Percentiles rank a stretch among this genome's conserved stretches.
Conservation (phyloP, 2,888 invertebrate species). For the Sinodicranocentrus sp. region DNA sequence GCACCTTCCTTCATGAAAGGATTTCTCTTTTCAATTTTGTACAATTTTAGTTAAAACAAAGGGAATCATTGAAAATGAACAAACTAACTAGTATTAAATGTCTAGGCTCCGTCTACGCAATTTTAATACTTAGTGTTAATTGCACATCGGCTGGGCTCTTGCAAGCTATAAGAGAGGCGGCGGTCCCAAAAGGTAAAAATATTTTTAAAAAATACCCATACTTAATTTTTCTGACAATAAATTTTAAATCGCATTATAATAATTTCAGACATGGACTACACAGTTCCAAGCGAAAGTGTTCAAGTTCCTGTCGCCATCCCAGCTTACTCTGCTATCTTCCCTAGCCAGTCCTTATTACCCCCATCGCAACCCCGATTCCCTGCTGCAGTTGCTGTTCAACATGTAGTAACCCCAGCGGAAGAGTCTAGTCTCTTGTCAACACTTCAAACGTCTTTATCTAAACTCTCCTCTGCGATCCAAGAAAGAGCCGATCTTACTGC, state of each 20-base stretch:
- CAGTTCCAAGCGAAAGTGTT: conserved; percentile 27
- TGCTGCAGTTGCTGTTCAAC: neutral
- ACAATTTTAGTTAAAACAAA: no score
- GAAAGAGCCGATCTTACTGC: conserved; percentile 53
- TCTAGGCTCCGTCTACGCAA: conserved; percentile 41
- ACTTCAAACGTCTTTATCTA: conserved; percentile 39
- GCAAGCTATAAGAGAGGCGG: conserved; percentile 59
- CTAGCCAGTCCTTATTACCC: neutral
- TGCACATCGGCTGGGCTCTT: conserved; percentile 61
- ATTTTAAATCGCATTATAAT: no score
- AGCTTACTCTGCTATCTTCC: conserved; percentile 1
- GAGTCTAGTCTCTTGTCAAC: conserved; percentile 43
- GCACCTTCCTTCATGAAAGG: neutral
- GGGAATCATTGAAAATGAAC: conserved; percentile 52
- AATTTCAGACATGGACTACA: conserved; percentile 54
- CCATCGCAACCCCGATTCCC: neutral
- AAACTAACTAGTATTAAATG: conserved; percentile 44
- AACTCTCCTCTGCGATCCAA: conserved; percentile 55
- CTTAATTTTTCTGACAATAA: no score
- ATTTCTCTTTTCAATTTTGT: neutral
- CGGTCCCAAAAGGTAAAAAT: conserved; percentile 62
- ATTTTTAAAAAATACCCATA: no score
- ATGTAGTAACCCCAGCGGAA: conserved; percentile 29
- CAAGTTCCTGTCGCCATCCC: neutral
- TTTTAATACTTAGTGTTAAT: conserved; percentile 59